These are phyloP conservation scores for Ptychochromis oligacanthus DNA, from an alignment of 2,113 vertebrate genomes.

Conservation along the genomic window DNA sequence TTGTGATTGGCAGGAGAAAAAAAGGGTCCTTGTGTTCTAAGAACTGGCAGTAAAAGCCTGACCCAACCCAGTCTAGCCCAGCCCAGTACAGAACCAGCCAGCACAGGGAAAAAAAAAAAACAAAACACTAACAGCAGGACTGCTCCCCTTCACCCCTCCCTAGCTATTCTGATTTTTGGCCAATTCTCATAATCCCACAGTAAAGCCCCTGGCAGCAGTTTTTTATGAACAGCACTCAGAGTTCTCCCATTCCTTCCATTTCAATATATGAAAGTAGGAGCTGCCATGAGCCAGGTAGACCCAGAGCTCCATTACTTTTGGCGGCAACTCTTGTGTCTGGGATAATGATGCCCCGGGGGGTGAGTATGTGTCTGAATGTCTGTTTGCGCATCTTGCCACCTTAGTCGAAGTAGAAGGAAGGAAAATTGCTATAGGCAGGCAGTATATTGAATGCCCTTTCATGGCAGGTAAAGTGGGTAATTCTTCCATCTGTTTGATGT, in stretches of 20 bases:
- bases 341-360: conserved; percentile 72
- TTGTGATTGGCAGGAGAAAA: conserved; percentile 75
- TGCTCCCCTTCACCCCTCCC: conserved; percentile 48
- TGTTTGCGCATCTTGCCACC: conserved; percentile 71
- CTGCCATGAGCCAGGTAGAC: conserved; percentile 66
- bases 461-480: conserved; percentile 59
- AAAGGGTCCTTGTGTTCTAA: conserved; percentile 70
- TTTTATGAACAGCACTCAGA: conserved; percentile 59
- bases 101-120: background rate
- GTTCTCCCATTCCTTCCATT: conserved; percentile 52
- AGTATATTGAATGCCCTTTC: conserved; percentile 66
- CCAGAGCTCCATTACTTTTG: conserved; percentile 68
- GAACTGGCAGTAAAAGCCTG: conserved; percentile 67
- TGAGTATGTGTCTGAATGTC: conserved; percentile 59
- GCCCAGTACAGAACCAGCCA: conserved; percentile 55
- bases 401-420: conserved; percentile 45
- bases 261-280: conserved; percentile 55
- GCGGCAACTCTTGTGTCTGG: conserved; percentile 60
- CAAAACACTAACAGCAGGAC: conserved; percentile 33
- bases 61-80: conserved; percentile 59
- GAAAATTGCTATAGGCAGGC: conserved; percentile 60
- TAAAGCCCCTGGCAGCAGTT: conserved; percentile 63
- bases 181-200: conserved; percentile 71
- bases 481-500: conserved; percentile 64
- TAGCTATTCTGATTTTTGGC: conserved; percentile 55